A percentile compares a stretch with the other conserved stretches of the same genome.
Conservation (phyloP, 2,113 vertebrate genomes). For the Calonectris borealis region DNA sequence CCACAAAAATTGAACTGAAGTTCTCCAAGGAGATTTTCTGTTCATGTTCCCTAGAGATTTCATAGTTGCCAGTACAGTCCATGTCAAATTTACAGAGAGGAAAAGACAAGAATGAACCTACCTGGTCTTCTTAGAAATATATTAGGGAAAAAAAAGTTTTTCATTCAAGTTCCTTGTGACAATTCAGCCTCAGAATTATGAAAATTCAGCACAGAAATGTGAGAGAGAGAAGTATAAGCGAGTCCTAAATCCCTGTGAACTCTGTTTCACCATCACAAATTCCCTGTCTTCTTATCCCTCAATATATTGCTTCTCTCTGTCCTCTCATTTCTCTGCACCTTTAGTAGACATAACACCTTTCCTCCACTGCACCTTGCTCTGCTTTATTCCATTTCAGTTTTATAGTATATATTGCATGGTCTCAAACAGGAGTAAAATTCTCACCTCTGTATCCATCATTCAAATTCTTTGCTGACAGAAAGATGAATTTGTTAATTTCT, state of each 20-base stretch:
- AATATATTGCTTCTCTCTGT: not conserved
- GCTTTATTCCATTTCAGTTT: not conserved
- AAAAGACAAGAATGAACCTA: not conserved
- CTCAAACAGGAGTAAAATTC: not conserved
- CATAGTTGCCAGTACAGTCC: not conserved
- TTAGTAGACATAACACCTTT: not conserved
- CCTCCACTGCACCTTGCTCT: not conserved
- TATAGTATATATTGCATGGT: too few species aligned
- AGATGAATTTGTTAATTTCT: not conserved
- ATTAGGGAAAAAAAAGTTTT: not conserved
- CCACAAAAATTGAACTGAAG: not conserved
- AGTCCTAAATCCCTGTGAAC: not conserved
- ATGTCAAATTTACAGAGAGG: not conserved
- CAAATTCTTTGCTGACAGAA: not conserved
- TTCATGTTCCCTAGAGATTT: not conserved
- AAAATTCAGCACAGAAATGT: not conserved
- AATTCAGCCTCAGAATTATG: not conserved
- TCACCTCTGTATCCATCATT: not conserved
- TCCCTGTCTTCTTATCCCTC: not conserved
- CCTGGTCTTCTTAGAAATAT: not conserved
- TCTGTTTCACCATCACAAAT: not conserved
- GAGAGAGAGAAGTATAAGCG: not conserved
- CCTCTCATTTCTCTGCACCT: not conserved
- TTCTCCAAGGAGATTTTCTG: constrained; percentile 11
- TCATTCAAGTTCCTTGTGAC: not conserved